These are phyloP conservation scores for Oreohelix idahoensis DNA, from an alignment of 1,140 invertebrate species.

Conservation along the genomic window DNA sequence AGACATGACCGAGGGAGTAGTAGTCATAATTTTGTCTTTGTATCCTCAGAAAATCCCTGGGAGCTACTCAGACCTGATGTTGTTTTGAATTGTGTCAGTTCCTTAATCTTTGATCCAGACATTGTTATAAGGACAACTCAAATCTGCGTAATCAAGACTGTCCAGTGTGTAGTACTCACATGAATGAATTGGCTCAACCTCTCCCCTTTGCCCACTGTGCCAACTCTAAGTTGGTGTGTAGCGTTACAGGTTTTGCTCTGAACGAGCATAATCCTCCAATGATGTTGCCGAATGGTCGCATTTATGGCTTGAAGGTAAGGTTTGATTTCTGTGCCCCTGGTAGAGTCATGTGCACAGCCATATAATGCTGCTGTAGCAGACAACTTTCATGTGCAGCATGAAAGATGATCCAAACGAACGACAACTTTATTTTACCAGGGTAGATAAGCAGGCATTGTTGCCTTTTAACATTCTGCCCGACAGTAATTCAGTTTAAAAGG, in stretches of 20 bases:
- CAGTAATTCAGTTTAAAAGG: too few species aligned
- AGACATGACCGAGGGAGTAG: too few species aligned
- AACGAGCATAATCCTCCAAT: constrained; percentile 98
- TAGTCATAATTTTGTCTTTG: too few species aligned
- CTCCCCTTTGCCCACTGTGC: constrained; percentile 97
- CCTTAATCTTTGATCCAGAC: constrained; percentile 59
- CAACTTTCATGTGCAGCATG: too few species aligned
- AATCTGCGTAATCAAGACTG: constrained; percentile 83
- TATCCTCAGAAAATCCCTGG: too few species aligned
- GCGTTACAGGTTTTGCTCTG: constrained; percentile 90
- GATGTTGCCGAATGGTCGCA: constrained; percentile 98
- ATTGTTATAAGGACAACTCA: constrained; percentile 73
- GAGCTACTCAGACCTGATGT: not conserved
- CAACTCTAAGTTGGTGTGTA: constrained; percentile 91
- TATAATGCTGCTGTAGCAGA: too few species aligned
- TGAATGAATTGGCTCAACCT: constrained; percentile 80
- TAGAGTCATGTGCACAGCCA: too few species aligned
- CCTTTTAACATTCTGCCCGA: too few species aligned
- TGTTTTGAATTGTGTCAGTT: not conserved
- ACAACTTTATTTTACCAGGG: too few species aligned
- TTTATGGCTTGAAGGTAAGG: constrained; percentile 94
- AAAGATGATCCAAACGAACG: too few species aligned
- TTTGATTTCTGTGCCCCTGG: not conserved
- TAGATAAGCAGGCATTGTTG: too few species aligned
- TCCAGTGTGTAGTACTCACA: constrained; percentile 88